These are phyloP conservation scores for Eulemur albifrons DNA, from an alignment of 2,797 vertebrate species.

Conservation along the genomic window DNA sequence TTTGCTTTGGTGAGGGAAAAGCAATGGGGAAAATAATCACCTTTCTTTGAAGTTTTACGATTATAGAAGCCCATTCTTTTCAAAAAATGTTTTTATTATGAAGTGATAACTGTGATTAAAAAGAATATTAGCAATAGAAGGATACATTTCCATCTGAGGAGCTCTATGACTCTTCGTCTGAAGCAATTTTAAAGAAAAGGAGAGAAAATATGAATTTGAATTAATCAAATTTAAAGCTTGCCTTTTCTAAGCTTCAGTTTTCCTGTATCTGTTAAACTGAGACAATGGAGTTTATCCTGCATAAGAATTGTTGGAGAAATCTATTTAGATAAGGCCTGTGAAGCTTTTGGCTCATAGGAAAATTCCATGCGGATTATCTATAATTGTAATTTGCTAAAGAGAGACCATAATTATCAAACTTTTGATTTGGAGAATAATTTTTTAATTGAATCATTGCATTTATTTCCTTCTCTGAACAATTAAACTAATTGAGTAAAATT, in stretches of 20 bases:
- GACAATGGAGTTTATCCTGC: neutral
- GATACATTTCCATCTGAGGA: neutral
- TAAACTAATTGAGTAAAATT: neutral
- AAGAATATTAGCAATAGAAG: neutral
- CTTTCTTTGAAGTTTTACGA: neutral
- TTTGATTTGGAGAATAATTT: neutral
- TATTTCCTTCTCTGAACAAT: neutral
- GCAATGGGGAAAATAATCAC: neutral
- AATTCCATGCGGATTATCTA: neutral
- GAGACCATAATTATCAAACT: neutral
- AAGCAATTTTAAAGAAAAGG: neutral
- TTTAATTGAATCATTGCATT: neutral
- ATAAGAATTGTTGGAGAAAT: neutral
- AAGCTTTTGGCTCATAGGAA: neutral
- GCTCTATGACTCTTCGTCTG: neutral
- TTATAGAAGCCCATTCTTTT: slow-evolving; percentile 8
- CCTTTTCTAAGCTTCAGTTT: neutral
- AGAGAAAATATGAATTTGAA: neutral
- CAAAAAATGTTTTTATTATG: neutral
- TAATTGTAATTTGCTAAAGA: neutral
- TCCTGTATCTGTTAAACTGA: neutral
- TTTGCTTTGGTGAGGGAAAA: neutral
- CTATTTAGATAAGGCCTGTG: neutral
- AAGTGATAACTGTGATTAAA: neutral
- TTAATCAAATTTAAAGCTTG: neutral